Percentiles rank a stretch among this genome's conserved stretches.
phyloP scores from a whole-genome alignment of 2,888 invertebrate genomes.

The Drosophila picticornis region DNA sequence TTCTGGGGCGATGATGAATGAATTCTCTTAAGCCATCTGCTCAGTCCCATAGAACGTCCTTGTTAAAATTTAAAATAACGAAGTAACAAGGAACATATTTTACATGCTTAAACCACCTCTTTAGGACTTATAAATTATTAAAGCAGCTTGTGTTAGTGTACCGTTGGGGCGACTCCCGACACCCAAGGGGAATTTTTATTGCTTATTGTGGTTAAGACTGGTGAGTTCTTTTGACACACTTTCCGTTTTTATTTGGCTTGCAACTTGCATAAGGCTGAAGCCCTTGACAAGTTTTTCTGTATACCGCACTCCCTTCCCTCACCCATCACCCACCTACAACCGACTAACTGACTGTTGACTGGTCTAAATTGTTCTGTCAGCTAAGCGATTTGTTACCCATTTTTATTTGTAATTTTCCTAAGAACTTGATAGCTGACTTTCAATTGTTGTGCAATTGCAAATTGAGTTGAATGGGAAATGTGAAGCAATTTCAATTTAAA shows the following conservation, averaged over 20 bases:
- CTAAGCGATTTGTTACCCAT: slow-evolving; percentile 32
- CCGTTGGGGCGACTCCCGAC: neutral
- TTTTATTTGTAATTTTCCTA: slow-evolving; percentile 22
- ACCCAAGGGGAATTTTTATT: neutral
- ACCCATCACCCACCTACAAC: neutral
- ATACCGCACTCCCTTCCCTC: no score
- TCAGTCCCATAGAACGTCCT: neutral
- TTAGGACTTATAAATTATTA: neutral
- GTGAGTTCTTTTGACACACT: slow-evolving; percentile 47
- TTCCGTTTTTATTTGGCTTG: slow-evolving; percentile 12
- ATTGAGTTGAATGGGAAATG: slow-evolving; percentile 37
- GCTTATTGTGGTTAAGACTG: neutral
- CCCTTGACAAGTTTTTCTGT: slow-evolving; percentile 20
- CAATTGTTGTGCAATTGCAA: slow-evolving; percentile 40
- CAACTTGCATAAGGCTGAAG: slow-evolving; percentile 37
- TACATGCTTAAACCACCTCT: neutral
- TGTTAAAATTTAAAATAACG: neutral
- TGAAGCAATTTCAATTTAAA: slow-evolving; percentile 26
- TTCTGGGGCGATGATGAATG: neutral
- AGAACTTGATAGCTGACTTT: slow-evolving; percentile 24
- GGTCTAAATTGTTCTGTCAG: slow-evolving; percentile 19
- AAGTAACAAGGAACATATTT: neutral
- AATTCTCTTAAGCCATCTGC: neutral
- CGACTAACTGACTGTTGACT: neutral
- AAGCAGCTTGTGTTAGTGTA: slow-evolving; percentile 29